Evolutionary conservation across 2,797 vertebrate genomes (phyloP).

Genomic region (Carapus acus): DNA sequence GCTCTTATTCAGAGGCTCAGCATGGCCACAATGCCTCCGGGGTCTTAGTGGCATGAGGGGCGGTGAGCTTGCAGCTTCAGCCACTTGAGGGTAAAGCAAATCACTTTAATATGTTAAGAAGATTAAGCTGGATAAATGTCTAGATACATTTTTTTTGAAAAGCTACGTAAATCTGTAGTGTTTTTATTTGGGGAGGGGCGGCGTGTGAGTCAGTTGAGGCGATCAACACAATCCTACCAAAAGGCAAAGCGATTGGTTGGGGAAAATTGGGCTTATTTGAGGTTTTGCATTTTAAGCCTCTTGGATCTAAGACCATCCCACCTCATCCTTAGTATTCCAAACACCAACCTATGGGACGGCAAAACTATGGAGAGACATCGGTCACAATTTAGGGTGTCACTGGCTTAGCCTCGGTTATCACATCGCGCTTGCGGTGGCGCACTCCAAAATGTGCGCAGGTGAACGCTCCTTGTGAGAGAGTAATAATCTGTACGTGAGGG

Average conservation of each 20-base stretch:
- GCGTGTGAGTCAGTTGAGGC: constrained; percentile 75
- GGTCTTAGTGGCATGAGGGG: constrained; percentile 74
- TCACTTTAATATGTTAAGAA: constrained; percentile 86
- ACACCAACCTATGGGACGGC: constrained; percentile 77
- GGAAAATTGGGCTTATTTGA: constrained; percentile 78
- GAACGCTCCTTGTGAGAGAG: constrained; percentile 35
- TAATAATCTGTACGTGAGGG: constrained; percentile 43
- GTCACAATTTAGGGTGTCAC: constrained; percentile 70
- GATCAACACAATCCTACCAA: constrained; percentile 75
- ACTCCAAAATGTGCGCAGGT: constrained; percentile 50
- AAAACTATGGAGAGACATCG: constrained; percentile 64
- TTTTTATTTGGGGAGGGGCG: constrained; percentile 77
- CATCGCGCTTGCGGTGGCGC: constrained; percentile 61
- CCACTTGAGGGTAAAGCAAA: constrained; percentile 80
- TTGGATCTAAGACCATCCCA: constrained; percentile 82
- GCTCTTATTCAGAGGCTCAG: constrained; percentile 58
- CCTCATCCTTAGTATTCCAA: constrained; percentile 78
- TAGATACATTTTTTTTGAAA: constrained; percentile 81
- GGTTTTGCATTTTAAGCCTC: constrained; percentile 82
- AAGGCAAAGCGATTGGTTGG: constrained; percentile 70
- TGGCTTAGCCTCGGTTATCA: constrained; percentile 64
- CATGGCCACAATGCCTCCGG: constrained; percentile 73
- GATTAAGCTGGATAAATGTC: constrained; percentile 87
- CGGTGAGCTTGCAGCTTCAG: constrained; percentile 74
- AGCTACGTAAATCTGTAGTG: constrained; percentile 79